These are phyloP conservation scores for Apodemus agrarius DNA, from an alignment of 2,797 vertebrate species.

Conservation along the genomic window DNA sequence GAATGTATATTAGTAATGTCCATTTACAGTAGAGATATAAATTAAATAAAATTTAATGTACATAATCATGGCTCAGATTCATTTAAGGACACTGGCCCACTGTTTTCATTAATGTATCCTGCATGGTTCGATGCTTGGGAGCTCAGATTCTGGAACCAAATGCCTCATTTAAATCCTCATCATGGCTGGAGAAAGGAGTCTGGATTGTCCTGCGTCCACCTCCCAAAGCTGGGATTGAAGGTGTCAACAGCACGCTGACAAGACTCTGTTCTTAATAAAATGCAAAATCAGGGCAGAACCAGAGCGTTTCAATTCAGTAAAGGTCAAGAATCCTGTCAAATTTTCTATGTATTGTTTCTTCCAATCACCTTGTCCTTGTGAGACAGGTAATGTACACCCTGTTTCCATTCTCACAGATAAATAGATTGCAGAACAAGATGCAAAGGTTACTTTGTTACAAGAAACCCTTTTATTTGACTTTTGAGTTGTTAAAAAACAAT, in stretches of 20 bases:
- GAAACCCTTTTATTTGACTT: background rate
- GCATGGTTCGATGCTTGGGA: background rate
- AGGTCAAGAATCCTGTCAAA: slow-evolving; percentile 12
- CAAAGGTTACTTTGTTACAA: background rate
- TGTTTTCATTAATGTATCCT: background rate
- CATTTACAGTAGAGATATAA: background rate
- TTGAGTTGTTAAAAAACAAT: background rate
- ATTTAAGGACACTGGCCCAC: background rate
- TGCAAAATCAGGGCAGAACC: background rate
- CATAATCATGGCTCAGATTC: background rate
- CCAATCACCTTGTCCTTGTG: background rate
- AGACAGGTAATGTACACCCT: background rate
- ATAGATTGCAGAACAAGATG: background rate
- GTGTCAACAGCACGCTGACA: background rate
- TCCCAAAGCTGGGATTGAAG: background rate
- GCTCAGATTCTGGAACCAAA: slow-evolving; percentile 25
- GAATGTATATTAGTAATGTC: background rate
- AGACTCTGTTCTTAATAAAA: slow-evolving; percentile 2
- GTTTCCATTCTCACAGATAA: background rate
- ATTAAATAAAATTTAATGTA: background rate
- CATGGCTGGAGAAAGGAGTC: too few relatives aligned
- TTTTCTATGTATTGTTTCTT: slow-evolving; percentile 14
- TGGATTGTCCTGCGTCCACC: background rate
- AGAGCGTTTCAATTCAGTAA: slow-evolving; percentile 20
- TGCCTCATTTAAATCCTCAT: background rate